These are phyloP conservation scores for Gallinago undulata DNA, from an alignment of 2,113 vertebrate species.

Conservation along the genomic window DNA sequence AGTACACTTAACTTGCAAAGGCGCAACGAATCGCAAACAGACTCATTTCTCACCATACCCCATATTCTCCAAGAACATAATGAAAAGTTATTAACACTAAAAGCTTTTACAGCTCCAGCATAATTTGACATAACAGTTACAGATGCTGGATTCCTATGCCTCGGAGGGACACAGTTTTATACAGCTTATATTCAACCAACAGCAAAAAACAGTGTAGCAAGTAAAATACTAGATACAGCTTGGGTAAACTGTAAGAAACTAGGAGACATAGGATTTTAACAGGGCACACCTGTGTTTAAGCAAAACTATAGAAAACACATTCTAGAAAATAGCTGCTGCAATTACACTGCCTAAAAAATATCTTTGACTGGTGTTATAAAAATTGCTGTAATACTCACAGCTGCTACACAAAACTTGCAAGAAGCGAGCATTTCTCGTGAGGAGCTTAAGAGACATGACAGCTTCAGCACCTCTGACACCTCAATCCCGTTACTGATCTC, in stretches of 20 bases:
- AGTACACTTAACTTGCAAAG: background rate
- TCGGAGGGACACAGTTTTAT: background rate
- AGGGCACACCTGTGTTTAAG: background rate
- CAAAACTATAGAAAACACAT: background rate
- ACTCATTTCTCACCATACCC: background rate
- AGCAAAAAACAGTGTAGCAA: background rate
- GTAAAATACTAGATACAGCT: background rate
- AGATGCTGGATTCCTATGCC: background rate
- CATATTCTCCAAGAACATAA: background rate
- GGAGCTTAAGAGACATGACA: background rate
- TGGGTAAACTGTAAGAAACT: background rate
- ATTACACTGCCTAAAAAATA: background rate
- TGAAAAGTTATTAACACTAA: background rate
- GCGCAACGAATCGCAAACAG: background rate
- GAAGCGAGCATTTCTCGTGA: conserved; percentile 10
- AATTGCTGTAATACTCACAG: background rate
- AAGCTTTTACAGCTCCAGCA: background rate
- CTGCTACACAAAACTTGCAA: background rate
- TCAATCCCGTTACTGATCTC: background rate
- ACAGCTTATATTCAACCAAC: background rate
- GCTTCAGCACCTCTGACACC: conserved; percentile 14
- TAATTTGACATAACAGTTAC: background rate
- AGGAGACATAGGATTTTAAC: background rate
- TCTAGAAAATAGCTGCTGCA: background rate
- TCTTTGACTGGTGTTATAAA: background rate